Percentiles rank a stretch among this genome's conserved stretches.
Conservation (phyloP, 2,113 vertebrate genomes). For the Pachypanchax playfairii region DNA sequence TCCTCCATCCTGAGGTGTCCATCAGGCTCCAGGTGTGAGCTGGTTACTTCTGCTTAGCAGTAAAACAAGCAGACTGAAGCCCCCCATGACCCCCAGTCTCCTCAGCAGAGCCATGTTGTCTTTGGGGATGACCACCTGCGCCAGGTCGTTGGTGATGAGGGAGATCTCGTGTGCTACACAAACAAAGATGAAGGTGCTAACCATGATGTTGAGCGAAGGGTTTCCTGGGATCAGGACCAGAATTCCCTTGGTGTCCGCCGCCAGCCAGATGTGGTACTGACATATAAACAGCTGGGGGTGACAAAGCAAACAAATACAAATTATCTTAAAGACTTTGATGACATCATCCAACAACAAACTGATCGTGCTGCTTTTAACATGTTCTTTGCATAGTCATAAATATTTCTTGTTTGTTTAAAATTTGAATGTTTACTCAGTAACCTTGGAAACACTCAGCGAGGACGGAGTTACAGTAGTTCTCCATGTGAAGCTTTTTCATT, state of each 20-base stretch:
- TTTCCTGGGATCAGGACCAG: conserved; percentile 94
- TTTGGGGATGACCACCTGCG: conserved; percentile 94
- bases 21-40: conserved; percentile 41
- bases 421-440: no score
- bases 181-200: conserved; percentile 98
- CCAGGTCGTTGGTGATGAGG: conserved; percentile 94
- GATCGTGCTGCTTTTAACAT: no score
- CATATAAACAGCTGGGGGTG: conserved; percentile 93
- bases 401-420: no score
- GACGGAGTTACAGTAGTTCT: no score
- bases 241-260: conserved; percentile 95
- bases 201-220: conserved; percentile 90
- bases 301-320: background rate
- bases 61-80: conserved; percentile 81
- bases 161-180: conserved; percentile 97
- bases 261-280: conserved; percentile 98
- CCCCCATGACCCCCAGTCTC: conserved; percentile 81
- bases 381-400: no score
- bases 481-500: no score
- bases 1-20: background rate
- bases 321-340: no score
- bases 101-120: conserved; percentile 87
- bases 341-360: no score
- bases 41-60: conserved; percentile 68
- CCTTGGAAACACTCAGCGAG: no score